These are phyloP conservation scores for Drosophila lini DNA, from an alignment of 1,140 invertebrate species.

Conservation along the genomic window DNA sequence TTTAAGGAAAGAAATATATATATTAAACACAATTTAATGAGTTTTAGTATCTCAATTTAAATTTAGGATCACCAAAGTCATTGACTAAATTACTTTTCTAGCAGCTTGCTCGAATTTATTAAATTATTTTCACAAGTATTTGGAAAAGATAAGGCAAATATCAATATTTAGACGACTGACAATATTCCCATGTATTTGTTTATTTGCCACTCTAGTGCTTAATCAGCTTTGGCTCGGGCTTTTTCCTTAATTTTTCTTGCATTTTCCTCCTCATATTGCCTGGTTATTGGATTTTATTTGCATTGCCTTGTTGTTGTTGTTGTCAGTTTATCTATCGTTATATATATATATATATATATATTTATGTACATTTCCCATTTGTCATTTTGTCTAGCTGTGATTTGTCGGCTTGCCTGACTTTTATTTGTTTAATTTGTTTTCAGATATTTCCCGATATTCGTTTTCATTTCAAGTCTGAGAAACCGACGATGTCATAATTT, in stretches of 20 bases:
- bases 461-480: neutral
- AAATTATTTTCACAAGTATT: neutral
- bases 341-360: neutral
- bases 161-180: constrained; percentile 14
- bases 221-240: constrained; percentile 19
- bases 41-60: neutral
- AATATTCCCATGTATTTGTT: constrained; percentile 11
- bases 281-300: constrained; percentile 23
- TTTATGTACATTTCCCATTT: constrained; percentile 20
- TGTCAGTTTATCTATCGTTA: constrained; percentile 1
- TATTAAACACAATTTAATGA: no score
- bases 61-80: neutral
- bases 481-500: constrained; percentile 9
- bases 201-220: constrained; percentile 16
- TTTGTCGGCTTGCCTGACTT: constrained; percentile 36
- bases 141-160: neutral
- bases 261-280: neutral
- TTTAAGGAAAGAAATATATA: no score
- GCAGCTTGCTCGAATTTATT: neutral
- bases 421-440: constrained; percentile 39
- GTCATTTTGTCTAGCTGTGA: constrained; percentile 27
- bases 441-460: neutral
- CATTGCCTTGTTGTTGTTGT: neutral
- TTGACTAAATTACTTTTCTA: neutral
- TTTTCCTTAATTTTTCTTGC: constrained; percentile 20